A percentile compares a stretch with the other conserved stretches of the same genome.
phyloP scores from a whole-genome alignment of 2,888 invertebrate species.

The Pollenia griseotomentosa region DNA sequence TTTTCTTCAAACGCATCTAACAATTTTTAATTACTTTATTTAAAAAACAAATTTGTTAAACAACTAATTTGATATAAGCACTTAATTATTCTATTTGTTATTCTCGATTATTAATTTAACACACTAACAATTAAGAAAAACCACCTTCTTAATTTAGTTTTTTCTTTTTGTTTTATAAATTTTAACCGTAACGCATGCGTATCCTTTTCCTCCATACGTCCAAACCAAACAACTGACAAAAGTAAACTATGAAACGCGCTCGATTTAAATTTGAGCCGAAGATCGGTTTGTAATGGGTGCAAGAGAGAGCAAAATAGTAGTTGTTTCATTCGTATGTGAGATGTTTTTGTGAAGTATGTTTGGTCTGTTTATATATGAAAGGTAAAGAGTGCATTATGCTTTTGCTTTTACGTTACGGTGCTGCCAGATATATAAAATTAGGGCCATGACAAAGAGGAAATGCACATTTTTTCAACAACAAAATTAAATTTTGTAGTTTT shows the following conservation, averaged over 20 bases:
- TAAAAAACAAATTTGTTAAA: slow-evolving; percentile 23
- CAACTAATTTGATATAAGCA: slow-evolving; percentile 29
- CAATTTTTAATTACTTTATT: slow-evolving; percentile 25
- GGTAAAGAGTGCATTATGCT: neutral
- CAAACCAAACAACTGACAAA: slow-evolving; percentile 68
- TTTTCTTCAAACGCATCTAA: slow-evolving; percentile 39
- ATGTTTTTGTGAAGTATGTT: neutral
- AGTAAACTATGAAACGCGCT: slow-evolving; percentile 72
- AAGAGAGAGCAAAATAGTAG: slow-evolving; percentile 52
- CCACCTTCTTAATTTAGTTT: slow-evolving; percentile 55
- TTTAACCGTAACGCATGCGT: slow-evolving; percentile 65
- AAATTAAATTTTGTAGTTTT: neutral
- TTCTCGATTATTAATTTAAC: slow-evolving; percentile 38
- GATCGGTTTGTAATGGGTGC: slow-evolving; percentile 56
- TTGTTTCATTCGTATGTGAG: slow-evolving; percentile 22
- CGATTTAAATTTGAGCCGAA: slow-evolving; percentile 68
- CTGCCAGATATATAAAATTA: slow-evolving; percentile 11
- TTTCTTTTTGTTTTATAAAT: slow-evolving; percentile 21
- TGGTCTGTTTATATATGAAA: slow-evolving; percentile 3
- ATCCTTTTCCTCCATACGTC: slow-evolving; percentile 39
- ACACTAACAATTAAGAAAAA: slow-evolving; percentile 54
- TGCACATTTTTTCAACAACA: neutral
- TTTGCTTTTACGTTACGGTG: neutral
- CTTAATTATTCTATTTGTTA: slow-evolving; percentile 38
- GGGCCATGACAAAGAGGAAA: neutral